Conservation (phyloP, 2,113 vertebrate species). For the Calcarius ornatus region DNA sequence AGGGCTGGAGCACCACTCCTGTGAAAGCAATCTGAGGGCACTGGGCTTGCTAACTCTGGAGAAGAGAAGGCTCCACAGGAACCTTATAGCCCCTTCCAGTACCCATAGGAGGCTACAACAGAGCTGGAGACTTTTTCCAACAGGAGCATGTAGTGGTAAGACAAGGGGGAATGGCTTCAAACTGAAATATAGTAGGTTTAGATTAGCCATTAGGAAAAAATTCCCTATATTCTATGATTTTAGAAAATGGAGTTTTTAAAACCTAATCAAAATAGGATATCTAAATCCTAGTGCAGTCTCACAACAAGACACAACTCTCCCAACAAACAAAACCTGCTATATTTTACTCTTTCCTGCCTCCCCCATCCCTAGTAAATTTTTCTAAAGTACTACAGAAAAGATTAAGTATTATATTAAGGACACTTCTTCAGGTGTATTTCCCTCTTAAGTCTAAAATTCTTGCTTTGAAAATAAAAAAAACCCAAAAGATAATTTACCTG, state of each 20-base stretch:
- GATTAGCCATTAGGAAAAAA: neutral
- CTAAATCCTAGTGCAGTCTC: neutral
- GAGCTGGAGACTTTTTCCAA: neutral
- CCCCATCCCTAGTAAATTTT: neutral
- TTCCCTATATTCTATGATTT: neutral
- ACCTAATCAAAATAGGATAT: neutral
- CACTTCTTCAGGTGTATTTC: neutral
- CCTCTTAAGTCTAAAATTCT: neutral
- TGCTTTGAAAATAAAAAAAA: neutral
- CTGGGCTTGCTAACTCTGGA: neutral
- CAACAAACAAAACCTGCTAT: neutral
- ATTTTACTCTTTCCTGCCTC: neutral
- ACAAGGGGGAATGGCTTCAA: neutral
- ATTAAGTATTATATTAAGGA: neutral
- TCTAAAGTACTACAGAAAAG: neutral
- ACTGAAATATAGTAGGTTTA: neutral
- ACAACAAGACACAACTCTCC: neutral
- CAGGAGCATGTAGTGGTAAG: neutral
- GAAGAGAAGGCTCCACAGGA: neutral
- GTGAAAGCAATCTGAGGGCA: neutral
- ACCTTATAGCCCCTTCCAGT: neutral
- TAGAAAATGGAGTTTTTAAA: neutral
- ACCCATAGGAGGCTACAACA: neutral
- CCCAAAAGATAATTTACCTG: neutral
- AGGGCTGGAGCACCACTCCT: neutral